Evolutionary conservation across 2,113 vertebrate genomes (phyloP), one percentile per base, ranked within the genome.

Genomic region (Zosterops borbonicus): DNA sequence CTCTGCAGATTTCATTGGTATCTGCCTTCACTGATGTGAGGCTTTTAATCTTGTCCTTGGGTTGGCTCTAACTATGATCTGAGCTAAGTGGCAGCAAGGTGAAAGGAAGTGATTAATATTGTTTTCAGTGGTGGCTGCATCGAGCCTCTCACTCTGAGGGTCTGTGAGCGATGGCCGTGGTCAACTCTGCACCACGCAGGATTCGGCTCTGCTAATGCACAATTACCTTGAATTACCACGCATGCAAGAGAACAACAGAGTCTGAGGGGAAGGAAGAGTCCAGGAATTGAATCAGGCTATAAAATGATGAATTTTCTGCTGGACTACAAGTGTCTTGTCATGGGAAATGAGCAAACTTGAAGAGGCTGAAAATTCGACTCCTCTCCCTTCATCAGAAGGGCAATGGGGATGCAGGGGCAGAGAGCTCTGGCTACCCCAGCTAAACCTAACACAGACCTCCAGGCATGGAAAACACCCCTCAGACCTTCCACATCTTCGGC

Each of bases 321-420:
- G 73, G n/a, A 7, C 31, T 75, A 35, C 60, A 79, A 60, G 27
- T 58, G 52, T 31, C 69, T 12, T 2, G 15, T 41, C 62, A 21
- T 10, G 52, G 64, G 42, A 83, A 86, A 93, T 50, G 37, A 81
- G 29, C 39, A 64, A 69, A 69, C 16, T 60, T 60, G 75, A 83
- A 88, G 65, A 64, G 56, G 39, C 16, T 87, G 58, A 37, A 79
- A 84, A 75, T 56, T 24, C 1, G 1, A 3, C 42, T 73, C 14
- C 4, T 53, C 8, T 59, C 24, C 42, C 25, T 58, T 58, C 27
- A 12, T 18, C 19, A 16, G 33, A 35, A 41, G 55, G 46, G 22
- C 1, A 0, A 17, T n/a, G 68, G 22, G 55, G 22, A 19, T 0
- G 9, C 15, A 35, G 59, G 56, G 60, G 31, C 2, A 1, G 55